Evolutionary conservation across 2,113 vertebrate genomes (phyloP), one percentile per base, ranked within the genome.

Genomic region (Cairina moschata): DNA sequence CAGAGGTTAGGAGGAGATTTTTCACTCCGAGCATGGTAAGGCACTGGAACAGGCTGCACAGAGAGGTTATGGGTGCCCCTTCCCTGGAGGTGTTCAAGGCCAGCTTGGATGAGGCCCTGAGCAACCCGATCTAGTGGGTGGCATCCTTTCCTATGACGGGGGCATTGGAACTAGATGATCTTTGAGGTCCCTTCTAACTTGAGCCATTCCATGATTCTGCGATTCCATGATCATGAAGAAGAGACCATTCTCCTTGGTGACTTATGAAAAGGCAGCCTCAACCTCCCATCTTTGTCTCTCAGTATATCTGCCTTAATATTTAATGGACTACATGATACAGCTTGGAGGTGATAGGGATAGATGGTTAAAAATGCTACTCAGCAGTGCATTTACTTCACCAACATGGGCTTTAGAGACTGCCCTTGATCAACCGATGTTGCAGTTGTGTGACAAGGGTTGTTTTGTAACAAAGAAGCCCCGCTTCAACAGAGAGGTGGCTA

Each of bases 301-400:
- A 9, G 38, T 56, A 6, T 23, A 63, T 60, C 11, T 74, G 40
- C 46, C 21, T 66, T n/a, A 52, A 48, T 5, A 36, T 40, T 66
- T 36, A 74, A 66, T 11, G 13, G 28, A 36, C 36, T 1, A 0
- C 26, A 31, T 3, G 40, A 31, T 40, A 28, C 2, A 60, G 3
- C n/a, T 31, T 25, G 26, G 38, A 21, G 36, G 11, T 50, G 54
- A 28, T 6, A 17, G 15, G 12, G 56, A 40, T 55, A 32, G 40
- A 31, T 1, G 3, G 80, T 17, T 55, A 80, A 74, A 88, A 74
- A 46, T 15, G 9, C 36, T 21, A 25, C 59, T 66, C 58, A 50
- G 23, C 46, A 58, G 17, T 3, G 26, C 20, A 25, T 8, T 31
- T 50, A 9, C 67, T 77, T 55, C 34, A 54, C 12, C 23, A 16